Evolutionary conservation across 2,888 invertebrate genomes (phyloP).

Genomic region (Bellardia pandia): DNA sequence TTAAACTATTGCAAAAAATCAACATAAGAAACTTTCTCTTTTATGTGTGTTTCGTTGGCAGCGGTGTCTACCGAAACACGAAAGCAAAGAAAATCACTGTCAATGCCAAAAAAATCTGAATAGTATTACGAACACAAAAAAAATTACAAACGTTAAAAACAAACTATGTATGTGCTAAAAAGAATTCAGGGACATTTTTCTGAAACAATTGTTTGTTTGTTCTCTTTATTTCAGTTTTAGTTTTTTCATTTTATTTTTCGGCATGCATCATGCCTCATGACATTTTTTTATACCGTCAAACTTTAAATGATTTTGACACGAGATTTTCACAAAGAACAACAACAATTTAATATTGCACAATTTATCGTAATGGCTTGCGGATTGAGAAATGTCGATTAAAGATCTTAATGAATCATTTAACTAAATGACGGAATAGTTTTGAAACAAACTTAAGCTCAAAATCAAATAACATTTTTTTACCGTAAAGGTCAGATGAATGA

Average conservation of each 20-base stretch:
- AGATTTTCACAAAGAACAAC: background rate
- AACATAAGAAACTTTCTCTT: slow-evolving; percentile 58
- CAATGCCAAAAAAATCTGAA: slow-evolving; percentile 63
- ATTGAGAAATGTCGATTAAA: too few relatives aligned
- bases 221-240: background rate
- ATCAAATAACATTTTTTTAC: background rate
- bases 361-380: too few relatives aligned
- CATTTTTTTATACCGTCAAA: slow-evolving; percentile 39
- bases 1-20: slow-evolving; percentile 16
- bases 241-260: background rate
- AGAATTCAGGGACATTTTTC: slow-evolving; percentile 47
- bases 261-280: slow-evolving; percentile 17
- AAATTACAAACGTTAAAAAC: background rate
- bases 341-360: too few relatives aligned
- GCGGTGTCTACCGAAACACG: slow-evolving; percentile 17
- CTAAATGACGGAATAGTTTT: too few relatives aligned
- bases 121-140: slow-evolving; percentile 12
- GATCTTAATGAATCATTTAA: too few relatives aligned
- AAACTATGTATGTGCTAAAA: slow-evolving; percentile 6
- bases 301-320: slow-evolving; percentile 39
- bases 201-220: slow-evolving; percentile 20
- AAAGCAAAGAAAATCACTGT: slow-evolving; percentile 64
- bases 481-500: too few relatives aligned
- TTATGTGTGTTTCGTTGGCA: slow-evolving; percentile 47
- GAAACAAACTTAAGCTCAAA: background rate